A percentile compares a stretch with the other conserved stretches of the same genome.
Evolutionary conservation across 2,797 vertebrate species (phyloP).

Genomic region (Dallia pectoralis): DNA sequence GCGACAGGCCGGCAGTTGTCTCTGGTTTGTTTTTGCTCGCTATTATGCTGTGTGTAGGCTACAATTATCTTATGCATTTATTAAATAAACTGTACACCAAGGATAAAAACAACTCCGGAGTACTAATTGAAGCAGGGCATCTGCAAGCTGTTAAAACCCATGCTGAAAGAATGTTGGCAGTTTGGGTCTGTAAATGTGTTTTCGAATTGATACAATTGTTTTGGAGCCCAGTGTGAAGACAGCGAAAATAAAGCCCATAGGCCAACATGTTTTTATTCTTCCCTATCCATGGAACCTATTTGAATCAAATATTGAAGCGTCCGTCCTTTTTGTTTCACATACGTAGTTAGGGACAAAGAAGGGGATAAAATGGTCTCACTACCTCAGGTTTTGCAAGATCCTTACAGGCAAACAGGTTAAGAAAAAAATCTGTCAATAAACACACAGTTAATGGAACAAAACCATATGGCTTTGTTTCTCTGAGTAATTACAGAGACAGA

Average conservation of each 20-base stretch:
- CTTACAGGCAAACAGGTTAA: neutral
- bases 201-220: neutral
- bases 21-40: slow-evolving; percentile 20
- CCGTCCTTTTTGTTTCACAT: neutral
- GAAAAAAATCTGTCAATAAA: slow-evolving; percentile 35
- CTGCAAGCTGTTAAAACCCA: neutral
- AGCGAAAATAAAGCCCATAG: neutral
- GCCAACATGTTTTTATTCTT: neutral
- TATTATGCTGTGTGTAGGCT: neutral
- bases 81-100: slow-evolving; percentile 26
- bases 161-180: neutral
- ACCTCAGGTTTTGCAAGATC: neutral
- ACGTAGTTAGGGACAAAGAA: neutral
- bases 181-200: slow-evolving; percentile 5
- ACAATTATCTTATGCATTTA: slow-evolving; percentile 23
- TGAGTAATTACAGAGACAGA: slow-evolving; percentile 29
- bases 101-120: neutral
- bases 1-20: slow-evolving; percentile 22
- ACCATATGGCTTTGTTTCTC: slow-evolving; percentile 35
- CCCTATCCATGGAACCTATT: slow-evolving; percentile 6
- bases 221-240: neutral
- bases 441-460: slow-evolving; percentile 27
- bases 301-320: neutral
- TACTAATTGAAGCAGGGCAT: neutral
- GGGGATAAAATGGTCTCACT: neutral